A percentile compares a stretch with the other conserved stretches of the same genome.
phyloP scores from a whole-genome alignment of 2,113 vertebrate genomes.

The Todiramphus chloris region DNA sequence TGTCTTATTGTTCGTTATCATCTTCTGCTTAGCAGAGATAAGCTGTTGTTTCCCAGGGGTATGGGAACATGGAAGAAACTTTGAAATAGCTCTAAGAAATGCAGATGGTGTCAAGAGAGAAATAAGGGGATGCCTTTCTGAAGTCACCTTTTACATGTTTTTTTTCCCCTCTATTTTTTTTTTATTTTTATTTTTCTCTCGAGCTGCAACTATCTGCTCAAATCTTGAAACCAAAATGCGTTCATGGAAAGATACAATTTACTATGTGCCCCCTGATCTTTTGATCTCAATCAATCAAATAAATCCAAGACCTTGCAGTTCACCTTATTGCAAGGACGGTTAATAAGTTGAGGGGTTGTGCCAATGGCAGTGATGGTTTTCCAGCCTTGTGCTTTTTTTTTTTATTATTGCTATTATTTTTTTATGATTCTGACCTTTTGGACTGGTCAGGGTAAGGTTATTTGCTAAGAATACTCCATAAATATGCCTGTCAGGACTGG shows the following conservation, averaged over 20 bases:
- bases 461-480: conserved; percentile 37
- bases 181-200: neutral
- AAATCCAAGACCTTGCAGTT: conserved; percentile 28
- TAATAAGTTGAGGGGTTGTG: neutral
- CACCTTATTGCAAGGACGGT: neutral
- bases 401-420: neutral
- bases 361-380: neutral
- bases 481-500: neutral
- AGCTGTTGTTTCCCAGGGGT: conserved; percentile 4
- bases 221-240: neutral
- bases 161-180: neutral
- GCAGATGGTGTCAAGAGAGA: neutral
- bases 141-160: neutral
- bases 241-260: conserved; percentile 15
- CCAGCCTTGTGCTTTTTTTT: neutral
- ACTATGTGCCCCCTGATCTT: neutral
- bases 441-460: conserved; percentile 40
- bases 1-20: neutral
- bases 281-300: conserved; percentile 50
- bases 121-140: conserved; percentile 12
- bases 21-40: conserved; percentile 36
- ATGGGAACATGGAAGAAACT: neutral
- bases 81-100: neutral
- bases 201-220: conserved; percentile 3
- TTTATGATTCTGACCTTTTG: conserved; percentile 18